Conservation (phyloP, 2,888 invertebrate genomes). For the Teinopalpus imperialis region DNA sequence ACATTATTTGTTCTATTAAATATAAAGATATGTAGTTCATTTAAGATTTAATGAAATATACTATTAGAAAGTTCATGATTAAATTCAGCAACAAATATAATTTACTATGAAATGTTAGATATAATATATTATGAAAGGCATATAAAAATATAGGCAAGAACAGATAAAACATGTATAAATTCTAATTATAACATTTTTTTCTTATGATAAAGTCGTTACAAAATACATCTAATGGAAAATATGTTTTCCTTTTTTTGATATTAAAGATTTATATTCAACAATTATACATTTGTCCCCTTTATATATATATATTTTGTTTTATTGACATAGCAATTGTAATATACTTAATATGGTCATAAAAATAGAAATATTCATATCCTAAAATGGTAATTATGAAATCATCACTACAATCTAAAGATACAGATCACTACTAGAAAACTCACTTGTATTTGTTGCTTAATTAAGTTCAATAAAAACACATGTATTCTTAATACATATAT, state of each 20-base stretch:
- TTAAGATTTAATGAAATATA: no score
- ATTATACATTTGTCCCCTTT: not conserved
- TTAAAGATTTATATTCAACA: not conserved
- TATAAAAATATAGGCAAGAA: no score
- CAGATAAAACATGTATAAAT: no score
- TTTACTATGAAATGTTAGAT: no score
- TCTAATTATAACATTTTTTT: no score
- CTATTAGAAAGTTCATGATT: no score
- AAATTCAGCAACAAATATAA: no score
- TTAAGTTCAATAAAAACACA: slow-evolving; percentile 1
- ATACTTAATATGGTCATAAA: not conserved
- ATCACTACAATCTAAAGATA: slow-evolving; percentile 2
- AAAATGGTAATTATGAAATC: not conserved
- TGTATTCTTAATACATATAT: slow-evolving; percentile 2
- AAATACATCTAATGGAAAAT: not conserved
- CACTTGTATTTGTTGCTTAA: slow-evolving; percentile 1
- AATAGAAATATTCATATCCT: slow-evolving; percentile 3
- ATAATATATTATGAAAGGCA: no score
- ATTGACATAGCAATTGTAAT: not conserved
- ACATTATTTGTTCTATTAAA: no score
- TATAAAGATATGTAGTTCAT: no score
- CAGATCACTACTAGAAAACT: slow-evolving; percentile 9
- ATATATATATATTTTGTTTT: not conserved
- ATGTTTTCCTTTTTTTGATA: not conserved
- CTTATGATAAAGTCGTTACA: not conserved